A percentile compares a stretch with the other conserved stretches of the same genome.
Evolutionary conservation across 2,113 vertebrate species (phyloP).

Genomic region (Pluvialis apricaria): DNA sequence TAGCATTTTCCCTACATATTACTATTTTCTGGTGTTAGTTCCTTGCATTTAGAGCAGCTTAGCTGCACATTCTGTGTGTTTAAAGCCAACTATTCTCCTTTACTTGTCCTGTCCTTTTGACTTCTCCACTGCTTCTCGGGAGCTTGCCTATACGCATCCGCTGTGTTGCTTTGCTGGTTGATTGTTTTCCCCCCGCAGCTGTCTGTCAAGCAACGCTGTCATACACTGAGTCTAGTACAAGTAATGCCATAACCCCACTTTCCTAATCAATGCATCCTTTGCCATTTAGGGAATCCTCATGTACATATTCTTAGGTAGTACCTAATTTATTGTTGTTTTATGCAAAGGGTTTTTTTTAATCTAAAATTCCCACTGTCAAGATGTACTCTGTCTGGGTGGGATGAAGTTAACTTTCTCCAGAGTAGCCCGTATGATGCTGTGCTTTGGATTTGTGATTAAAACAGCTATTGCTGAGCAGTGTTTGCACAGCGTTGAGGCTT

Average conservation of each 20-base stretch:
- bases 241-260: not conserved
- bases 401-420: not conserved
- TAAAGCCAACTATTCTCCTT: not conserved
- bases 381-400: not conserved
- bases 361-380: not conserved
- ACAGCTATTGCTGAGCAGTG: too few relatives aligned
- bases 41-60: not conserved
- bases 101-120: not conserved
- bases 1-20: accelerated
- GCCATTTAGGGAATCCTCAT: not conserved
- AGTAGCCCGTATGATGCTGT: not conserved
- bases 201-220: not conserved
- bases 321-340: not conserved
- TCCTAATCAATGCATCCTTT: not conserved
- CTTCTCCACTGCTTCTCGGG: not conserved
- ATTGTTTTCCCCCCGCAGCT: not conserved
- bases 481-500: too few relatives aligned
- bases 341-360: not conserved
- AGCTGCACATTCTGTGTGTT: not conserved
- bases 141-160: not conserved
- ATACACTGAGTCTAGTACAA: not conserved
- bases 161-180: not conserved
- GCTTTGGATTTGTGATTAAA: not conserved
- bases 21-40: not conserved
- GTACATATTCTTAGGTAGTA: not conserved